Evolutionary conservation across 2,113 vertebrate species (phyloP).

Genomic region (Nothobranchius furzeri): DNA sequence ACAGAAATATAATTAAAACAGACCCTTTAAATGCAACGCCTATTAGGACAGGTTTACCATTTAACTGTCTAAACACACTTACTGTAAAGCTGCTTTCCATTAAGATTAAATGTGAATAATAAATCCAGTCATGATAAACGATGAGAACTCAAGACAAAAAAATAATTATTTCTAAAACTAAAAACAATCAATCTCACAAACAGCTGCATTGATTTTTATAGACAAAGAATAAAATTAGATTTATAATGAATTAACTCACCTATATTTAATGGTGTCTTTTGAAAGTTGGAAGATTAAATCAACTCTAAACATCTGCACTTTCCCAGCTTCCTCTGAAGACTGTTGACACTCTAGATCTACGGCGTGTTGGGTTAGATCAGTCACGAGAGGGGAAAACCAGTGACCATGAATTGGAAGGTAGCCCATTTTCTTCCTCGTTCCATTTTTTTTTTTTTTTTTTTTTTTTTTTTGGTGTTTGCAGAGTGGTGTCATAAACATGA

Average conservation of each 20-base stretch:
- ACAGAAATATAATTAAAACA: too few relatives aligned
- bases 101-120: too few relatives aligned
- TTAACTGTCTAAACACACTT: too few relatives aligned
- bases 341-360: background rate
- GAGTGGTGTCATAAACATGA: background rate
- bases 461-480: background rate
- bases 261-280: constrained; percentile 8
- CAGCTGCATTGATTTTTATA: too few relatives aligned
- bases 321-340: background rate
- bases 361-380: constrained; percentile 24
- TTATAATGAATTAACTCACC: constrained; percentile 28
- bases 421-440: background rate
- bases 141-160: too few relatives aligned
- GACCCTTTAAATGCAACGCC: too few relatives aligned
- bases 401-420: constrained; percentile 5
- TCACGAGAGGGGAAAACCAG: constrained; percentile 46
- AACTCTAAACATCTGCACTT: background rate
- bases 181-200: background rate
- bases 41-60: too few relatives aligned
- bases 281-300: background rate
- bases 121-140: too few relatives aligned
- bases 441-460: background rate
- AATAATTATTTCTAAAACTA: too few relatives aligned
- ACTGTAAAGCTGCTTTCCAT: too few relatives aligned
- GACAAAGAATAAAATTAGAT: too few relatives aligned